A percentile compares a stretch with the other conserved stretches of the same genome.
These are phyloP conservation scores for Pyrrhosoma nymphula DNA, from an alignment of 2,888 invertebrate species.

Conservation along the genomic window DNA sequence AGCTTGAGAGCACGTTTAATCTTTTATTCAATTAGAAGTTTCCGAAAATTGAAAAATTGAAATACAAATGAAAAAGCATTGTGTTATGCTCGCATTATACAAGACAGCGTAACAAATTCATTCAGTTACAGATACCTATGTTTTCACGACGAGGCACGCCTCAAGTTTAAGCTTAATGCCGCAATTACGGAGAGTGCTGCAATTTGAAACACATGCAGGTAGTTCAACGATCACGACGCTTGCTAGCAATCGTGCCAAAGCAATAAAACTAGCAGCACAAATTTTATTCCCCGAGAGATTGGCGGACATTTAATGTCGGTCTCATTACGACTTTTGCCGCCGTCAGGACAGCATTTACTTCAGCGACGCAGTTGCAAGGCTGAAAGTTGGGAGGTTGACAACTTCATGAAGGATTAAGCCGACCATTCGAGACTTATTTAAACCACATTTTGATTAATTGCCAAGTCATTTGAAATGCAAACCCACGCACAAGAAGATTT, in stretches of 20 bases:
- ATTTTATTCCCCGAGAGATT: neutral
- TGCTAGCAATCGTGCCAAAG: neutral
- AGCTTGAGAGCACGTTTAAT: no score
- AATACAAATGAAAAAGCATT: no score
- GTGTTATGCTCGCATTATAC: no score
- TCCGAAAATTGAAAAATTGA: no score
- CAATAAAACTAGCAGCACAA: neutral
- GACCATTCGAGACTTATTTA: neutral
- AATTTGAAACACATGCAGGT: neutral
- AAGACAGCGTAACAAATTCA: no score
- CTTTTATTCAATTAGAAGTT: no score
- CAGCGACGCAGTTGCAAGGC: neutral
- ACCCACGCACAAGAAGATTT: neutral
- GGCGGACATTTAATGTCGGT: neutral
- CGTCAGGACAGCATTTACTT: neutral
- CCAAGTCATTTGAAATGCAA: neutral
- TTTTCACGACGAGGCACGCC: neutral
- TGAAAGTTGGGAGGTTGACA: neutral
- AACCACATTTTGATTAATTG: slow-evolving; percentile 4
- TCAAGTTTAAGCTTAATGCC: neutral
- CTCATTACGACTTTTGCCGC: neutral
- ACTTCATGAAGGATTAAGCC: neutral
- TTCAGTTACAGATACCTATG: neutral
- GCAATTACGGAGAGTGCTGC: neutral
- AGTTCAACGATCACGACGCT: slow-evolving; percentile 15